These are phyloP conservation scores for Holothuria scabra DNA, from an alignment of 53 echinoderm and acorn worm genomes.

Conservation along the genomic window DNA sequence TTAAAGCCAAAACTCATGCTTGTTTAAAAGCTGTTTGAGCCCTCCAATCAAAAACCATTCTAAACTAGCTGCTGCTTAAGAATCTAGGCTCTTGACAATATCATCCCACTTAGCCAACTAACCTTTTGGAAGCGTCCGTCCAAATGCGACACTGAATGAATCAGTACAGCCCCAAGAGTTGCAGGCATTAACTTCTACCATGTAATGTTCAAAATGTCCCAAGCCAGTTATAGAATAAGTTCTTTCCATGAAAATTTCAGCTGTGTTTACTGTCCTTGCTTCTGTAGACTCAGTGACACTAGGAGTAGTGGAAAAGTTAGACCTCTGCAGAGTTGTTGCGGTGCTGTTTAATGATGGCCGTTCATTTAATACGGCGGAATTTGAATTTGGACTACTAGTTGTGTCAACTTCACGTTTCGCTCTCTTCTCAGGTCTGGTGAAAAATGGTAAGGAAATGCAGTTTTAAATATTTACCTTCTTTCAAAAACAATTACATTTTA, in stretches of 20 bases:
- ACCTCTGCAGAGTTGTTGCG: background rate
- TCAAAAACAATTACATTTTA: no score
- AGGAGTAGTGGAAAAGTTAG: background rate
- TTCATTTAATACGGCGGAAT: background rate
- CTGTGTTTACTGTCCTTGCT: slow-evolving; percentile 35
- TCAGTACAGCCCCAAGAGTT: slow-evolving; percentile 63
- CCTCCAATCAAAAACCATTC: no score
- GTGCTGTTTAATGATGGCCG: background rate
- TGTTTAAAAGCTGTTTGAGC: no score
- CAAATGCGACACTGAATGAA: slow-evolving; percentile 59
- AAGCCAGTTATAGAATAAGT: slow-evolving; percentile 50
- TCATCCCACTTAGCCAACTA: background rate
- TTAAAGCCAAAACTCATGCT: no score
- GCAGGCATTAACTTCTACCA: slow-evolving; percentile 78
- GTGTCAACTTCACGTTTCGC: background rate
- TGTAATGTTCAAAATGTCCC: slow-evolving; percentile 86
- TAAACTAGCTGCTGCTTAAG: no score
- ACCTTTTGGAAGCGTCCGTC: slow-evolving; percentile 84
- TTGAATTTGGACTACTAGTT: background rate
- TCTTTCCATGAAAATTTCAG: slow-evolving; percentile 49
- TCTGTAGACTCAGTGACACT: background rate
- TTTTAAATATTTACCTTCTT: no score
- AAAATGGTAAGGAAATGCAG: no score
- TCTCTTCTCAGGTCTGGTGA: slow-evolving; percentile 56
- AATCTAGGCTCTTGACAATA: no score